Percentiles rank a stretch among this genome's conserved stretches.
phyloP scores from a whole-genome alignment of 1,140 invertebrate species.

The Orchesella cincta region DNA sequence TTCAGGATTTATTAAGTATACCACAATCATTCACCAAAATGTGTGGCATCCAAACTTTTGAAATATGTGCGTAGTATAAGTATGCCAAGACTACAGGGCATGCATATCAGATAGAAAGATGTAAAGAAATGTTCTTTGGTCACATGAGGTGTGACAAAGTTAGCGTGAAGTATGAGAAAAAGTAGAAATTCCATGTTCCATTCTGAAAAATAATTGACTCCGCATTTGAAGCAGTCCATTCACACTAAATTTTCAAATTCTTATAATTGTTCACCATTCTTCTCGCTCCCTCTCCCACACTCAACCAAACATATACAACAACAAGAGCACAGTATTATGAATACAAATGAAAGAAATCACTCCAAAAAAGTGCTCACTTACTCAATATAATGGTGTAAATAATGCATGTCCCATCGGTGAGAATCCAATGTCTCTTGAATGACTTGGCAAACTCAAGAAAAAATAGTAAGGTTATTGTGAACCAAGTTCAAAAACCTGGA shows the following conservation, averaged over 20 bases:
- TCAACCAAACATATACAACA: not conserved
- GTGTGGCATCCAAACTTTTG: too few species aligned
- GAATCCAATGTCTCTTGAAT: not conserved
- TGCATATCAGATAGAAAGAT: too few species aligned
- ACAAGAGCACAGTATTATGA: not conserved
- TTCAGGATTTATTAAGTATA: too few species aligned
- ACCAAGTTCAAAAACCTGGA: too few species aligned
- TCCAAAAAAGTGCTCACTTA: too few species aligned
- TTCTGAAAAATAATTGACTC: slow-evolving; percentile 49
- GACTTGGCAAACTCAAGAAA: slow-evolving; percentile 11
- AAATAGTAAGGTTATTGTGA: too few species aligned
- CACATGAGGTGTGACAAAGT: slow-evolving; percentile 28
- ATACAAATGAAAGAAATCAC: not conserved
- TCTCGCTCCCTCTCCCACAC: slow-evolving; percentile 14
- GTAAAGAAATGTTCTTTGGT: not conserved
- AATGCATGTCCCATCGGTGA: not conserved
- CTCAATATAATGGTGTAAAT: not conserved
- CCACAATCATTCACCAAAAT: too few species aligned
- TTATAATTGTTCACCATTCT: slow-evolving; percentile 35
- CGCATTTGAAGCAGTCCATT: slow-evolving; percentile 42
- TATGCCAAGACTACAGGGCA: too few species aligned
- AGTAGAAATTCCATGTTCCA: not conserved
- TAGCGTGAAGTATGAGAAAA: slow-evolving; percentile 26
- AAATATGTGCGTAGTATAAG: too few species aligned
- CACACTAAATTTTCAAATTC: slow-evolving; percentile 38